A percentile compares a stretch with the other conserved stretches of the same genome.
phyloP scores from a whole-genome alignment of 2,113 vertebrate genomes.

The Forbesichthys agassizii region DNA sequence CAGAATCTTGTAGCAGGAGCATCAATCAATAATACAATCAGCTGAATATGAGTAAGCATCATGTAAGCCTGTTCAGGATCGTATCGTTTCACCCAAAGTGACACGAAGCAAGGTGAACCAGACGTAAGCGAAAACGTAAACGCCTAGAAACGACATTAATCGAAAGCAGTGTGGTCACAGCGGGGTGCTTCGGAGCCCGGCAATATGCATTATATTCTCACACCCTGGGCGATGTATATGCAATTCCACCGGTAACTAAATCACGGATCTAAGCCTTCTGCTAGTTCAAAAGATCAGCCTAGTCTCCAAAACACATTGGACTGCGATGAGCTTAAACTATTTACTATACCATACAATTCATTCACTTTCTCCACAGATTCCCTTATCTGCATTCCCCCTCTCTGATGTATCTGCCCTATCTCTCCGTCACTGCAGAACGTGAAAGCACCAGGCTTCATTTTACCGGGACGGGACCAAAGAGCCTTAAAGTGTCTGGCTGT shows the following conservation, averaged over 20 bases:
- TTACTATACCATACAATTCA: slow-evolving; percentile 23
- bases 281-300: slow-evolving; percentile 54
- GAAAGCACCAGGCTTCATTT: slow-evolving; percentile 39
- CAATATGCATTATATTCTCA: slow-evolving; percentile 28
- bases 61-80: neutral
- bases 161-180: neutral
- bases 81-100: neutral
- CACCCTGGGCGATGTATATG: slow-evolving; percentile 34
- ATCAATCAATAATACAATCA: neutral
- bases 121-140: neutral
- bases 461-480: slow-evolving; percentile 17
- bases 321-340: slow-evolving; percentile 61
- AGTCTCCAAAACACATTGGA: slow-evolving; percentile 51
- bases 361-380: slow-evolving; percentile 49
- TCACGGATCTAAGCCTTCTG: slow-evolving; percentile 53
- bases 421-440: slow-evolving; percentile 21
- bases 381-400: slow-evolving; percentile 6
- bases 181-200: slow-evolving; percentile 4
- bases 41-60: neutral
- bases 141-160: too few species aligned
- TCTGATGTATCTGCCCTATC: slow-evolving; percentile 8
- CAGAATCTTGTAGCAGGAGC: neutral
- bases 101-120: neutral
- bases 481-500: slow-evolving; percentile 41
- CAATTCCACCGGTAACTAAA: slow-evolving; percentile 47